Evolutionary conservation across 2,888 invertebrate genomes (phyloP), one percentile per base, ranked within the genome.

Genomic region (Morpho helenor): DNA sequence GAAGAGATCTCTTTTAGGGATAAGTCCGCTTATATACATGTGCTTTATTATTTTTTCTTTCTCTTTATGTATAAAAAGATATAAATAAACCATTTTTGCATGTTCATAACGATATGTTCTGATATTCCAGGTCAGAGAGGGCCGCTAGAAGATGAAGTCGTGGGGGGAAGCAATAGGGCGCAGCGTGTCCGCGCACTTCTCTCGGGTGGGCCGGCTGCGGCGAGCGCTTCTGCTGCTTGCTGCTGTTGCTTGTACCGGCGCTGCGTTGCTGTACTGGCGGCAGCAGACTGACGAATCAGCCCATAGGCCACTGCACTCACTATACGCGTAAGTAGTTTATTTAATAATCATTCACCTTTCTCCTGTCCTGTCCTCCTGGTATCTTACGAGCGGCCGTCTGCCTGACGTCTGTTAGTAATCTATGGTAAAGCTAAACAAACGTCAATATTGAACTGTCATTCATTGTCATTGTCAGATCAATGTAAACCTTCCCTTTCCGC

Each of bases 251-350:
- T 89, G 92, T 70, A 87, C 92, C 49, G 91, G 91, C 59, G 86
- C 92, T 31, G 91, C 91, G 67, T 83, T 93, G 65, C 84, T 93
- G 43, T 93, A 93, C 80, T 93, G 93, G 93, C 91, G 93, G 59
- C 93, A 93, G 78, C 92, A 91, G 74, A 85, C 75, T 66, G 84
- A 90, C 66, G 90, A 81, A 73, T 75, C 73, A 66, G 82, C 73
- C 9, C 76, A 78, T 60, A 65, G 87, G 5, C 86, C 86, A 3
- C 65, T 85, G 63, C 82, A 87, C 66, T 70, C 67, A 52, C 62
- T 80, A 45, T 81, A 82, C 70, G 62, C 77, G 88, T 84, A 63
- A 74, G 83, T 79, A 42, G 6, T 39, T n/a, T 16, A 7, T 16
- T 16, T 8, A 41, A 50, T 40, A 4, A 23, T 23, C 2, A 23